Percentiles rank a stretch among this genome's conserved stretches.
phyloP scores from a whole-genome alignment of 2,797 vertebrate genomes.

The Rhinogobio ventralis region DNA sequence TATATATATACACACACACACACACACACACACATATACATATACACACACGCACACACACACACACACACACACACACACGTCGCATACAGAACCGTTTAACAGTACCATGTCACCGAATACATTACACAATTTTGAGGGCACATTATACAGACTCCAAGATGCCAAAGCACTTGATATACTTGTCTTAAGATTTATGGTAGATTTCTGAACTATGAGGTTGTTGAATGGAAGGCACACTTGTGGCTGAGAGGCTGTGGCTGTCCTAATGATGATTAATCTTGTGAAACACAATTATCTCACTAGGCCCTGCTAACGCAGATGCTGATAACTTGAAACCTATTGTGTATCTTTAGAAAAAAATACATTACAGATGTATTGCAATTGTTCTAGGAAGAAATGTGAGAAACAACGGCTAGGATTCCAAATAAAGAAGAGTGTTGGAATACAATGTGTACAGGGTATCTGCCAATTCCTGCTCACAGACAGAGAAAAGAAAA shows the following conservation, averaged over 20 bases:
- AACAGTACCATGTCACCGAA: conserved; percentile 54
- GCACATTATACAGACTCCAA: conserved; percentile 22
- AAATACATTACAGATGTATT: not conserved
- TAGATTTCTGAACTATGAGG: conserved; percentile 25
- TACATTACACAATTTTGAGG: conserved; percentile 35
- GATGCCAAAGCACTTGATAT: not conserved
- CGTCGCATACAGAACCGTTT: conserved; percentile 60
- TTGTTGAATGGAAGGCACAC: conserved; percentile 64
- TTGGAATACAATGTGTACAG: not conserved
- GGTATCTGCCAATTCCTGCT: not conserved
- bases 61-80: not conserved
- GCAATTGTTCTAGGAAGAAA: conserved; percentile 19
- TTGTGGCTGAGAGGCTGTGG: conserved; percentile 32
- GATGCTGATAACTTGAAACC: conserved; percentile 1
- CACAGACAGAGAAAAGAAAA: not conserved
- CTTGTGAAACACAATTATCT: conserved; percentile 3
- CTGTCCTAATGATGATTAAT: conserved; percentile 21
- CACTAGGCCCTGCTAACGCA: not conserved
- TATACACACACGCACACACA: no score
- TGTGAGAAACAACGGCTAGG: not conserved
- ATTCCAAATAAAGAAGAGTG: not conserved
- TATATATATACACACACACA: no score
- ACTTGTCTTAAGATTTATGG: conserved; percentile 1
- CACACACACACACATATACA: no score
- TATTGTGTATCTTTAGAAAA: not conserved